phyloP scores from a whole-genome alignment of 2,113 vertebrate species.

The Gasterosteus aculeatus region DNA sequence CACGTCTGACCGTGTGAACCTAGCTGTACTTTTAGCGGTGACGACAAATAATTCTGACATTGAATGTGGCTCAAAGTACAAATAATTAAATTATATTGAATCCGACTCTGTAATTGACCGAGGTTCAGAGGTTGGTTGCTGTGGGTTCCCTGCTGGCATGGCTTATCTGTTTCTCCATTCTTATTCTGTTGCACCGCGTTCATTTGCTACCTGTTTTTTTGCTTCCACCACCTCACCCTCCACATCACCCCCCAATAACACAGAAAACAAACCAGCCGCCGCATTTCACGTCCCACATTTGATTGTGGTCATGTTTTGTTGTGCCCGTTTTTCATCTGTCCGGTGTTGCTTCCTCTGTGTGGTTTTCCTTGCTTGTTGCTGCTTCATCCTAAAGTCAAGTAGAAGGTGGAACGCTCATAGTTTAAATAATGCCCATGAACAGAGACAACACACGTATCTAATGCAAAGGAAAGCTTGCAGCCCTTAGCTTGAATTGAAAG shows the following conservation, averaged over 20 bases:
- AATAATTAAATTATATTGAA: background rate
- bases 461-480: background rate
- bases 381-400: slow-evolving; percentile 46
- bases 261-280: background rate
- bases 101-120: background rate
- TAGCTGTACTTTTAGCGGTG: background rate
- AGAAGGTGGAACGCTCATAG: slow-evolving; percentile 10
- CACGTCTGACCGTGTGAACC: background rate
- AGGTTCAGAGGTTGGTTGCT: background rate
- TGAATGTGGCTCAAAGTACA: background rate
- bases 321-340: slow-evolving; percentile 15
- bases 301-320: slow-evolving; percentile 5
- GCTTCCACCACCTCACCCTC: background rate
- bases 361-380: slow-evolving; percentile 50
- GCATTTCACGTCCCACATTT: slow-evolving; percentile 30
- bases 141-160: slow-evolving; percentile 63
- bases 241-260: background rate
- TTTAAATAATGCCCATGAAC: background rate
- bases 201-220: slow-evolving; percentile 19
- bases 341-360: slow-evolving; percentile 48
- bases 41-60: background rate
- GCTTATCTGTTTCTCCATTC: slow-evolving; percentile 56
- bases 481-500: background rate
- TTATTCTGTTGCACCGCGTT: slow-evolving; percentile 34
- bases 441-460: background rate